phyloP scores from a whole-genome alignment of 2,888 invertebrate species.

The Malthinus flaveolus region DNA sequence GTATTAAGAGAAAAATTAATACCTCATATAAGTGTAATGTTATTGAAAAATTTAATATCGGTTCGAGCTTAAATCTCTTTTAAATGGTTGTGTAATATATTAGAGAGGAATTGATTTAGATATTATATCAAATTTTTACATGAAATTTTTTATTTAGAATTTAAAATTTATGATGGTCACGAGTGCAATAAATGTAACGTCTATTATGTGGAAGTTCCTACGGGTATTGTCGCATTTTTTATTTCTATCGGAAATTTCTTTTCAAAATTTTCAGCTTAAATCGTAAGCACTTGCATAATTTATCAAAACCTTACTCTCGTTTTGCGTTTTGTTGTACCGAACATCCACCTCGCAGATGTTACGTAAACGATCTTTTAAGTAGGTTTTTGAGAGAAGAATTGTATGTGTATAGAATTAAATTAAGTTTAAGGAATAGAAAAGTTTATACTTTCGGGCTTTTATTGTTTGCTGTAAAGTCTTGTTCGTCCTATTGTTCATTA shows the following conservation, averaged over 20 bases:
- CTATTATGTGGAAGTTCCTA: conserved; percentile 24
- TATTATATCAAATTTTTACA: conserved; percentile 27
- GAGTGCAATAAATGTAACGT: conserved; percentile 28
- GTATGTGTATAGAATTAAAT: conserved; percentile 24
- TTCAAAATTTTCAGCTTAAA: conserved; percentile 20
- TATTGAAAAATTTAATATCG: conserved; percentile 22
- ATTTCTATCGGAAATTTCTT: conserved; percentile 19
- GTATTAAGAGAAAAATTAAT: conserved; percentile 7
- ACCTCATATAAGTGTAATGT: conserved; percentile 14
- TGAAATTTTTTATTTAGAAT: conserved; percentile 27
- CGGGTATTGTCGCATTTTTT: conserved; percentile 23
- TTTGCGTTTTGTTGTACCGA: conserved; percentile 16
- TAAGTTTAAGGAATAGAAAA: conserved; percentile 18
- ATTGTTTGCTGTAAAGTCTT: conserved; percentile 17
- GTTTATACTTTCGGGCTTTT: conserved; percentile 7
- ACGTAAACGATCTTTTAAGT: conserved; percentile 24
- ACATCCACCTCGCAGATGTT: conserved; percentile 12
- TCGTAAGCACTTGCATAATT: conserved; percentile 26
- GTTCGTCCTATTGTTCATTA: conserved; percentile 17
- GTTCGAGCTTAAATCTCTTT: conserved; percentile 8
- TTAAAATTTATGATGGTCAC: conserved; percentile 28
- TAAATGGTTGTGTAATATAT: conserved; percentile 13
- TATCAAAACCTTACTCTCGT: conserved; percentile 19
- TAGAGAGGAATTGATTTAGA: conserved; percentile 23
- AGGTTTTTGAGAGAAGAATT: conserved; percentile 11